A percentile compares a stretch with the other conserved stretches of the same genome.
Conservation (phyloP, 2,797 vertebrate species). For the Phalanger gymnotis region DNA sequence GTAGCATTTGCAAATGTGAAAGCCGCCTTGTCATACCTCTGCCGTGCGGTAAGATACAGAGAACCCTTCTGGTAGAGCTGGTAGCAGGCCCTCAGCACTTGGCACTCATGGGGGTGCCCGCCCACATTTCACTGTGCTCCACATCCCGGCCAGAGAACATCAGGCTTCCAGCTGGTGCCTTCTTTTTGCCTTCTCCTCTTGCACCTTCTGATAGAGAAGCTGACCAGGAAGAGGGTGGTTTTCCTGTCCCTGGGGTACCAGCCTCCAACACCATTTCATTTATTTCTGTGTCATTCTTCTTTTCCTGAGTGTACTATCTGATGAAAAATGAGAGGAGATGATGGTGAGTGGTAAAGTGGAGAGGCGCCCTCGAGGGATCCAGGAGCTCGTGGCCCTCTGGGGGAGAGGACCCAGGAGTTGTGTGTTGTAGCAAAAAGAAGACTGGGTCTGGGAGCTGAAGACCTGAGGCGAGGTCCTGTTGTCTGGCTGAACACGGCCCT, state of each 20-base stretch:
- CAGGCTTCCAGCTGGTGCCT: conserved; percentile 31
- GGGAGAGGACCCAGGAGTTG: too few relatives aligned
- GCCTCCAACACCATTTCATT: background rate
- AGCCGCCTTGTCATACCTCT: background rate
- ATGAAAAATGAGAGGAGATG: conserved; percentile 16
- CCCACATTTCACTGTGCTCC: too few relatives aligned
- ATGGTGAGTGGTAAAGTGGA: background rate
- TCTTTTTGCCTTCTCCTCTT: conserved; percentile 34
- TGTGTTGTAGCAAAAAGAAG: too few relatives aligned
- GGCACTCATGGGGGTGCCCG: too few relatives aligned
- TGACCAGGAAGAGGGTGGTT: conserved; percentile 4
- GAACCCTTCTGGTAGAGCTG: conserved; percentile 4
- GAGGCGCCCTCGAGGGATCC: background rate
- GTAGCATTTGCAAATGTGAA: background rate
- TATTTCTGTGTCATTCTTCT: background rate
- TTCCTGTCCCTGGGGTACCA: background rate
- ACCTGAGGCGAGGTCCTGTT: too few relatives aligned
- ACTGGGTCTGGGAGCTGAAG: too few relatives aligned
- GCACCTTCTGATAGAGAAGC: background rate
- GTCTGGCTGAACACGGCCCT: too few relatives aligned
- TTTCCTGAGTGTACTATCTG: background rate
- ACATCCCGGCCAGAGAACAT: too few relatives aligned
- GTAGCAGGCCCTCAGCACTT: too few relatives aligned
- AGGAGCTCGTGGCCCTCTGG: too few relatives aligned
- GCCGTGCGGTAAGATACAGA: too few relatives aligned